phyloP scores from a whole-genome alignment of 2,888 invertebrate genomes.

The Noctua janthina region DNA sequence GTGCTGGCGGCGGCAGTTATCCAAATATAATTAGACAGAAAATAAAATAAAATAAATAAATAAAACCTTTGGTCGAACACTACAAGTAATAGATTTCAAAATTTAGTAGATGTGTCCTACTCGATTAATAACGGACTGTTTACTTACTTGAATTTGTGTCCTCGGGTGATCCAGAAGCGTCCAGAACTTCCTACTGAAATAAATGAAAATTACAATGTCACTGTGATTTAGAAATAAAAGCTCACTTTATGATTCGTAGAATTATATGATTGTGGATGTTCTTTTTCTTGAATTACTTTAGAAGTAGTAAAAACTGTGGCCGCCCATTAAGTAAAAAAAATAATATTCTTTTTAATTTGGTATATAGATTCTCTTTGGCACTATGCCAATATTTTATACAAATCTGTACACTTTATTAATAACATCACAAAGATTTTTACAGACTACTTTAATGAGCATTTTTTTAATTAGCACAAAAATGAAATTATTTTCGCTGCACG shows the following conservation, averaged over 20 bases:
- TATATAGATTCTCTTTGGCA: conserved; percentile 54
- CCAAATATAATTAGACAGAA: neutral
- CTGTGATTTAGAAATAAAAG: conserved; percentile 10
- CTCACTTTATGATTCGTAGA: neutral
- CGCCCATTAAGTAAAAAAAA: conserved; percentile 13
- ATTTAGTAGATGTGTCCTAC: neutral
- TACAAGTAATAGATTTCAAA: neutral
- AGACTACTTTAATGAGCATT: conserved; percentile 53
- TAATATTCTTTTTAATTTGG: neutral
- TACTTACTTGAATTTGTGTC: conserved; percentile 8
- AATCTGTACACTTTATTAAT: conserved; percentile 43
- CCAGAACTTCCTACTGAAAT: neutral
- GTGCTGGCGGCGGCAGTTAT: conserved; percentile 32
- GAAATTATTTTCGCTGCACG: neutral
- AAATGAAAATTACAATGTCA: conserved; percentile 7
- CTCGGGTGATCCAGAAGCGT: neutral
- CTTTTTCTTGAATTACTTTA: neutral
- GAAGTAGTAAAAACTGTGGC: conserved; percentile 17
- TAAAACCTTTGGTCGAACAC: neutral
- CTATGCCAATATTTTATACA: conserved; percentile 45
- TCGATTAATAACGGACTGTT: conserved; percentile 13
- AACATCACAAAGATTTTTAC: conserved; percentile 60
- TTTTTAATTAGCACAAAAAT: conserved; percentile 15
- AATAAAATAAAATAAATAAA: no score
- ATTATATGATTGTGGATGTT: neutral